Percentiles rank a stretch among this genome's conserved stretches.
Conservation (phyloP, 2,888 invertebrate species). For the Tiphia femorata region DNA sequence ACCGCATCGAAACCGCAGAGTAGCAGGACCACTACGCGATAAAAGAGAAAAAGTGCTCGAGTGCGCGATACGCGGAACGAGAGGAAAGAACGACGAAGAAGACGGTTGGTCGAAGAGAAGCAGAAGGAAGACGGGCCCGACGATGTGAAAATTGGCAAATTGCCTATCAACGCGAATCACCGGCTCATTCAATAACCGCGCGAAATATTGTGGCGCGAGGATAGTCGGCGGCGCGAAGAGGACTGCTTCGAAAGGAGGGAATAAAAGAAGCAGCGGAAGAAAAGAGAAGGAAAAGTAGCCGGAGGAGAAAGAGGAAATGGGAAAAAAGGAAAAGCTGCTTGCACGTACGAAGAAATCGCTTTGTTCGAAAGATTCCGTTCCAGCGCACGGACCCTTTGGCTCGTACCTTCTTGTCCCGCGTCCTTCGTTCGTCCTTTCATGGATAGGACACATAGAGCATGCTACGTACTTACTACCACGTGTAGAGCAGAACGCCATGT, state of each 20-base stretch:
- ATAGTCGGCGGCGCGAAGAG: slow-evolving; percentile 16
- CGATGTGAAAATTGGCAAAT: slow-evolving; percentile 52
- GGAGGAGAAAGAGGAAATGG: neutral
- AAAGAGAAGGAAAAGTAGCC: neutral
- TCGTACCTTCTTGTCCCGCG: neutral
- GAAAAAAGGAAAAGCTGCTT: neutral
- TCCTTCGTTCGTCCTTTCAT: neutral
- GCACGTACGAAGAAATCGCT: slow-evolving; percentile 35
- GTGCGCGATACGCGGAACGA: too few species aligned
- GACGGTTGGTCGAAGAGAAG: neutral
- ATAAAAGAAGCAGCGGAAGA: too few species aligned
- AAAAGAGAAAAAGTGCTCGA: too few species aligned
- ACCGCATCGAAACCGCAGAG: too few species aligned
- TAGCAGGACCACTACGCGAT: too few species aligned
- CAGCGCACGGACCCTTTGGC: neutral
- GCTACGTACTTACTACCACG: neutral
- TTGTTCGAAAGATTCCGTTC: slow-evolving; percentile 33
- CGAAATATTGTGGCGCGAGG: slow-evolving; percentile 45
- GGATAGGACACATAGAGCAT: neutral
- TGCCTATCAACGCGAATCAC: slow-evolving; percentile 53
- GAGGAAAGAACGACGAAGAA: neutral
- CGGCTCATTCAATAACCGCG: slow-evolving; percentile 51
- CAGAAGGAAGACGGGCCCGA: neutral
- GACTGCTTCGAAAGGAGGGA: too few species aligned
- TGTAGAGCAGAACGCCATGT: slow-evolving; percentile 15